These are phyloP conservation scores for Nasonia giraulti DNA, from an alignment of 1,140 invertebrate genomes.

Conservation along the genomic window DNA sequence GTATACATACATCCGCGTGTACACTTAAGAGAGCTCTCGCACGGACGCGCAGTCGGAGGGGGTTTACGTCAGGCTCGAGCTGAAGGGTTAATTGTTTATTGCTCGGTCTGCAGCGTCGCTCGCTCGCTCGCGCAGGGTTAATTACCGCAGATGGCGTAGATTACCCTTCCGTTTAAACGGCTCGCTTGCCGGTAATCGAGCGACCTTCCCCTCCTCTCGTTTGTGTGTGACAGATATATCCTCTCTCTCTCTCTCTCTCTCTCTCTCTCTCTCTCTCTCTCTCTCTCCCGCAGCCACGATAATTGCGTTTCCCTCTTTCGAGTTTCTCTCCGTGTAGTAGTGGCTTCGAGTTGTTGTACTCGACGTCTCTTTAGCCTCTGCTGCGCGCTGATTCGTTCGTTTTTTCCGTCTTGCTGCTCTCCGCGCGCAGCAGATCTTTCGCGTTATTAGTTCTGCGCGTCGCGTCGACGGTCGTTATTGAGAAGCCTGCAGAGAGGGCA, in stretches of 20 bases:
- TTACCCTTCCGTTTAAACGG: constrained; percentile 40
- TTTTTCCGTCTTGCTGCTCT: not conserved
- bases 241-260: constrained; percentile 5
- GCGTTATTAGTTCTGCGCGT: not conserved
- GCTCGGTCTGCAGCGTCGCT: not conserved
- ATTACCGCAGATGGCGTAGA: constrained; percentile 47
- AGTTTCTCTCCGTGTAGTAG: not conserved
- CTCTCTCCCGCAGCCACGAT: not conserved
- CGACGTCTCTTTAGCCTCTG: not conserved
- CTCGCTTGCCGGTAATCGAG: constrained; percentile 40
- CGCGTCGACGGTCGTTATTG: not conserved
- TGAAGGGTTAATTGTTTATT: constrained; percentile 46
- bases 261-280: not conserved
- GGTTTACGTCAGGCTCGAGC: not conserved
- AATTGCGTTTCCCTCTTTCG: constrained; percentile 35
- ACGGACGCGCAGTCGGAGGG: not conserved
- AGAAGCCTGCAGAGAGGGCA: not conserved
- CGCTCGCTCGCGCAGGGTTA: constrained; percentile 9
- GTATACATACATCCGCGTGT: not conserved
- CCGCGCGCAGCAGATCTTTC: not conserved
- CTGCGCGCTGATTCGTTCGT: not conserved
- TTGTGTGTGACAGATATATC: not conserved
- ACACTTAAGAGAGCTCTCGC: not conserved
- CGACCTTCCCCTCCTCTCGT: not conserved
- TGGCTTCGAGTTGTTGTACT: not conserved